A percentile compares a stretch with the other conserved stretches of the same genome.
phyloP scores from a whole-genome alignment of 2,888 invertebrate genomes.

The Chaetogeoica ovagalla region DNA sequence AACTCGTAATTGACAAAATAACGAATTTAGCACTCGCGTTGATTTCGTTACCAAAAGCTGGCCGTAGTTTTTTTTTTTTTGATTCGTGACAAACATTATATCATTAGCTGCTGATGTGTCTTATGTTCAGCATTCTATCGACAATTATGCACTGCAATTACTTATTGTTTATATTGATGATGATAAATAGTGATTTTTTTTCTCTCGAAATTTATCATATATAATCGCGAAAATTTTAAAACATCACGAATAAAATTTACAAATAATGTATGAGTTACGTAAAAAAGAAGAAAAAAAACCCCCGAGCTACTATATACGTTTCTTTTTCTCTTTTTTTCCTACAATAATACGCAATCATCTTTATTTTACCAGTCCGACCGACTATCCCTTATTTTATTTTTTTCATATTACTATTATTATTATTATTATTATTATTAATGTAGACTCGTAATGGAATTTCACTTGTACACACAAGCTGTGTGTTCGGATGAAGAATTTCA shows the following conservation, averaged over 20 bases:
- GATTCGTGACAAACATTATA: too few relatives aligned
- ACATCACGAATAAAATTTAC: conserved; percentile 17
- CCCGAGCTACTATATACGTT: not conserved
- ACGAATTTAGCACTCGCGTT: too few relatives aligned
- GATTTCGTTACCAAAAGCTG: too few relatives aligned
- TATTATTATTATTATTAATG: conserved; percentile 39
- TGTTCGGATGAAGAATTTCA: conserved; percentile 41
- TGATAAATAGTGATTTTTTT: too few relatives aligned
- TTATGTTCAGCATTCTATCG: too few relatives aligned
- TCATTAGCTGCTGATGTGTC: too few relatives aligned
- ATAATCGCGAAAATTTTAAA: too few relatives aligned
- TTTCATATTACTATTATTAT: conserved; percentile 30
- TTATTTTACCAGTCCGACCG: conserved; percentile 6
- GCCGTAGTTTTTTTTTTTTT: too few relatives aligned
- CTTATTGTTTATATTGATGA: too few relatives aligned
- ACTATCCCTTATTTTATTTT: not conserved
- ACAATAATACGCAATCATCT: conserved; percentile 39
- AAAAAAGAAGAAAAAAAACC: not conserved
- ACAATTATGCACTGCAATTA: too few relatives aligned
- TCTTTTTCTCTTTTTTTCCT: not conserved
- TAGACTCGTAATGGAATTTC: conserved; percentile 46
- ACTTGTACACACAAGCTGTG: conserved; percentile 21
- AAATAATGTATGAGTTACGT: conserved; percentile 6
- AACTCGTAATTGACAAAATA: too few relatives aligned
- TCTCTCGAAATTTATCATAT: too few relatives aligned